Percentiles rank a stretch among this genome's conserved stretches.
These are phyloP conservation scores for Channa argus DNA, from an alignment of 2,113 vertebrate genomes.

Conservation along the genomic window DNA sequence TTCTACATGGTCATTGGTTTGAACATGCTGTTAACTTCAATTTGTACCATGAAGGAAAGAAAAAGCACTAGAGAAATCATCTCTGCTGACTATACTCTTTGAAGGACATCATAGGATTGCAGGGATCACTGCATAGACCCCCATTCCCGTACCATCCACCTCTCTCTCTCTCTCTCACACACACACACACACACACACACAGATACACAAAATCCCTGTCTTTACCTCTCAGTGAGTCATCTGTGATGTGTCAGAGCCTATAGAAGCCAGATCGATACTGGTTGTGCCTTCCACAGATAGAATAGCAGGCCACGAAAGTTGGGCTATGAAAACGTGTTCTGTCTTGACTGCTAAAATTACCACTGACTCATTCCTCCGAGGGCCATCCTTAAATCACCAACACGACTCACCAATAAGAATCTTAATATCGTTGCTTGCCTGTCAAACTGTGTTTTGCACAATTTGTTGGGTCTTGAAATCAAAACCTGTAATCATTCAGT, in stretches of 20 bases:
- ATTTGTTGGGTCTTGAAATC: too few relatives aligned
- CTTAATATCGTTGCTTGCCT: not conserved
- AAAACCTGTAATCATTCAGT: not conserved
- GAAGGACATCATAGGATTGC: conserved; percentile 33
- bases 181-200: conserved; percentile 23
- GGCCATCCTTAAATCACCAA: conserved; percentile 33
- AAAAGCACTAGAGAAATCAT: not conserved
- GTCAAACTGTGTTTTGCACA: too few relatives aligned
- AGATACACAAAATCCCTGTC: not conserved
- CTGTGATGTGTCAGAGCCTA: conserved; percentile 63
- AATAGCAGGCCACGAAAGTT: conserved; percentile 58
- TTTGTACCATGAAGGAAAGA: conserved; percentile 9
- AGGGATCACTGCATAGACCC: conserved; percentile 32
- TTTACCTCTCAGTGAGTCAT: conserved; percentile 64
- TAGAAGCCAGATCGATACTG: conserved; percentile 58
- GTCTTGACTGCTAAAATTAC: conserved; percentile 56
- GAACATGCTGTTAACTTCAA: conserved; percentile 27
- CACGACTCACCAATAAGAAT: conserved; percentile 24
- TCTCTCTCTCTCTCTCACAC: conserved; percentile 17
- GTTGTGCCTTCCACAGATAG: conserved; percentile 59
- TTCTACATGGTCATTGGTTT: conserved; percentile 12
- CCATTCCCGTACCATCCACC: not conserved
- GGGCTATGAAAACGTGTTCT: conserved; percentile 49
- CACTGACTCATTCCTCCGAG: conserved; percentile 40
- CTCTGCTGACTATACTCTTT: conserved; percentile 26